A percentile compares a stretch with the other conserved stretches of the same genome.
Evolutionary conservation across 2,113 vertebrate genomes (phyloP).

Genomic region (Notiomystis cincta): DNA sequence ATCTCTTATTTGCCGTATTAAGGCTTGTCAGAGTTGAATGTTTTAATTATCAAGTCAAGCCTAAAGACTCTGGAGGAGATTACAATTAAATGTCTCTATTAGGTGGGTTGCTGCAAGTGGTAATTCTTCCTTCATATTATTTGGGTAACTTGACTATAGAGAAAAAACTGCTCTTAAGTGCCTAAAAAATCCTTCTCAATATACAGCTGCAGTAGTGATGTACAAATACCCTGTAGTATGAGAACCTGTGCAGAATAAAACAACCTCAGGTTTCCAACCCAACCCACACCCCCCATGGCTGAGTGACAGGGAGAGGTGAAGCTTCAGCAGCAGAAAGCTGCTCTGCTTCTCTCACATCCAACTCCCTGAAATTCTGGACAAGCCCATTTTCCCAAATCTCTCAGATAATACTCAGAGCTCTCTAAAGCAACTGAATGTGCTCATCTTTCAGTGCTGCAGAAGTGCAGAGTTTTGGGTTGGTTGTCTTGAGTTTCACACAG

Average conservation of each 20-base stretch:
- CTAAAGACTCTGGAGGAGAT: neutral
- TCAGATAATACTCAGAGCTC: neutral
- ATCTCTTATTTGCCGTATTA: slow-evolving; percentile 38
- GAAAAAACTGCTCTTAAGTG: neutral
- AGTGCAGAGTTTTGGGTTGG: neutral
- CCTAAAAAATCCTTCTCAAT: neutral
- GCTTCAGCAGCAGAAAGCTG: neutral
- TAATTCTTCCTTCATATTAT: neutral
- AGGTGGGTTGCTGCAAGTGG: neutral
- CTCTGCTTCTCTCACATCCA: neutral
- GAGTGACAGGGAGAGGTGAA: neutral
- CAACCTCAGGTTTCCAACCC: neutral
- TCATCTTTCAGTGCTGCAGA: neutral
- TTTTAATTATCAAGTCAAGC: slow-evolving; percentile 10
- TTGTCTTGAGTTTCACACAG: neutral
- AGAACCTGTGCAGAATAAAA: neutral
- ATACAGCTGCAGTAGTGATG: neutral
- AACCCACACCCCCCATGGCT: fast-evolving
- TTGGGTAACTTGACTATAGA: neutral
- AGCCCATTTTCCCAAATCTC: neutral
- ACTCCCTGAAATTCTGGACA: neutral
- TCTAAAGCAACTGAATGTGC: neutral
- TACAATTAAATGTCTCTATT: neutral
- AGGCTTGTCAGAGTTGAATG: neutral
- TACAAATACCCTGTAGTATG: neutral